A percentile compares a stretch with the other conserved stretches of the same genome.
Evolutionary conservation across 2,113 vertebrate genomes (phyloP).

Genomic region (Balaenoptera acutorostrata): DNA sequence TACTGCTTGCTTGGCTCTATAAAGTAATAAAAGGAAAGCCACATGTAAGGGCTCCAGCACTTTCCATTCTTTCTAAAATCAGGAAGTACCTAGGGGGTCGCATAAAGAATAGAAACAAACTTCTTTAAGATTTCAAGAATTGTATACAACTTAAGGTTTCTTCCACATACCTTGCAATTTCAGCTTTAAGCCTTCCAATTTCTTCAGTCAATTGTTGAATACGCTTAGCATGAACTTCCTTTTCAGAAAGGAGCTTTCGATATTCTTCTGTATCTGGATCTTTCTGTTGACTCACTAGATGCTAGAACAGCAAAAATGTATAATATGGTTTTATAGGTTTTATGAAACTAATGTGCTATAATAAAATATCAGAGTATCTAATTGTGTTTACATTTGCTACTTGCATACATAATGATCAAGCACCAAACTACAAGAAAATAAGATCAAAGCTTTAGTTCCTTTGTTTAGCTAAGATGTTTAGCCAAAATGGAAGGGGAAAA

Average conservation of each 20-base stretch:
- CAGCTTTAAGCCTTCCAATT: constrained; percentile 87
- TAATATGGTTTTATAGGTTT: background rate
- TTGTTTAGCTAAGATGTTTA: background rate
- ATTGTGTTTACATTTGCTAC: background rate
- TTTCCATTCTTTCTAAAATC: background rate
- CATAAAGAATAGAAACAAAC: background rate
- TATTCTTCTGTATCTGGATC: constrained; percentile 95
- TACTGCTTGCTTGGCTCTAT: background rate
- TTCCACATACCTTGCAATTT: constrained; percentile 85
- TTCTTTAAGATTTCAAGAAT: background rate
- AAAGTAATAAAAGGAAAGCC: background rate
- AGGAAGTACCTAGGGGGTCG: background rate
- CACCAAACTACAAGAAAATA: background rate
- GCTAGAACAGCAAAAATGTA: constrained; percentile 77
- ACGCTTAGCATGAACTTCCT: constrained; percentile 91
- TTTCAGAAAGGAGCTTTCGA: constrained; percentile 93
- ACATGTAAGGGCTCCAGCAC: background rate
- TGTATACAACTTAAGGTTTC: background rate
- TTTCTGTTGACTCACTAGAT: constrained; percentile 95
- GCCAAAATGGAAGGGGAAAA: background rate
- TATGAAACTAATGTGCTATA: background rate
- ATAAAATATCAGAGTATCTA: background rate
- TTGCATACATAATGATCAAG: background rate
- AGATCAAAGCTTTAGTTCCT: background rate
- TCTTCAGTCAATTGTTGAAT: constrained; percentile 96